Evolutionary conservation across 1,140 invertebrate species (phyloP), one percentile per base, ranked within the genome.

Genomic region (Hormaphis cornu): DNA sequence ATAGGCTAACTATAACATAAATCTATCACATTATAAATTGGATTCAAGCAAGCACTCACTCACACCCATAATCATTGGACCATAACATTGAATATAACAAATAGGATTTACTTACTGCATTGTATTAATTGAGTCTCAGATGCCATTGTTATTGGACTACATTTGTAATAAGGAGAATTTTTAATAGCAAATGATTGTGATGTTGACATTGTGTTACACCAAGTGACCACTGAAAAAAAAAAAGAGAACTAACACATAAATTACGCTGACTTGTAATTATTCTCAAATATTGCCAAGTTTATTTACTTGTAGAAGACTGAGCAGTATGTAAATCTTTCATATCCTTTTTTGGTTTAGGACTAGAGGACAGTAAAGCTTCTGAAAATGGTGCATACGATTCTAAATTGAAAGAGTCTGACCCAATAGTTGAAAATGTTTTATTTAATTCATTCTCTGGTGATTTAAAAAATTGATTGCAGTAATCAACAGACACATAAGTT

Each of bases 1-100:
- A 35, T 48, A 66, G 61, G 42, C 20, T 56, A n/a, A n/a, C n/a
- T n/a, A 56, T 56, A 56, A 56, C 54, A 58, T 58, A 58, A 58
- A 58, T 58, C 33, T 58, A 24, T 58, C 20, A 58, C 40, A 24
- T 56, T 33, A 33, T 46, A 66, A 48, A 66, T 61, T 61, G 40
- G 42, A 28, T 61, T 42, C 28, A n/a, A n/a, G n/a, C 20, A 61
- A 46, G 33, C 18, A 56, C 22, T 30, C 9, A 48, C 5, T 24
- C 61, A 66, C 61, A 66, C 61, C 61, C 44, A 66, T 48, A 66
- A 4, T 46, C 16, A 6, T 28, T 66, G 28, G 50, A 35, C 61
- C 61, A 18, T 46, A 66, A 66, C 61, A 16, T 63, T 6, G 48
- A 18, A 56, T 40, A 66, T 66, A 44, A n/a, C 18, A 12, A 44